Base-by-base conservation (phyloP, 2,888 invertebrate species). In the Apamea sordens region DNA sequence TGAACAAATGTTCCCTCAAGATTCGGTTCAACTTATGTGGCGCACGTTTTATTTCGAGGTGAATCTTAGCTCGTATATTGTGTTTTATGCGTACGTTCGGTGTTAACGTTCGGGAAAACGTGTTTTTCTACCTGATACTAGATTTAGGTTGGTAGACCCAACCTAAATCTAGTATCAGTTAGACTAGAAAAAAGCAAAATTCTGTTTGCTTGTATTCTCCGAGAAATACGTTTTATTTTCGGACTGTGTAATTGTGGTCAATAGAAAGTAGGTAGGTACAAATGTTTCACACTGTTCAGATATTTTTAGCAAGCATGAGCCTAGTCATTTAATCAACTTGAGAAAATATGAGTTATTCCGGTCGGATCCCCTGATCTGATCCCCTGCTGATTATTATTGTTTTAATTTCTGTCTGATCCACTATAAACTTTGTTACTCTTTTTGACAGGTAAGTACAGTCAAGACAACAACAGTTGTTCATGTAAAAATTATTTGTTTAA, bases 1-100 rank as follows among this genome's bases (percentile, higher is more conserved):
- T 93, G 95, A 96, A 95, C 96, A 96, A 96, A 96, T 96, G 95
- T 94, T 93, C 95, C 94, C 93, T 94, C 94, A 95, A 96, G 95
- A 95, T 93, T 95, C 92, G 92, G 92, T 93, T 95, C 94, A 94
- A 95, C 95, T 95, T 95, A 96, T 95, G 95, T 95, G 92, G 88
- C 91, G 92, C 96, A 95, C 96, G 96, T 96, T 95, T 94, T 95
- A 95, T 95, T 83, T 93, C 93, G 92, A 93, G 94, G 95, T 95
- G 85, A 77, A 85, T 84, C 87, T 95, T 93, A 94, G 81, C 85
- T 86, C 89, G 87, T 92, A 93, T 92, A 93, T 94, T 90, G 91
- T 91, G 90, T 93, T 93, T 93, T 93, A 93, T 93, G 89, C 85
- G 88, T 87, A 89, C 89, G 59, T 68, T 59, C 93, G 91, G 93